Percentiles rank a stretch among this genome's conserved stretches.
phyloP scores from a whole-genome alignment of 2,888 invertebrate genomes.

The Muschampia plurimacula region DNA sequence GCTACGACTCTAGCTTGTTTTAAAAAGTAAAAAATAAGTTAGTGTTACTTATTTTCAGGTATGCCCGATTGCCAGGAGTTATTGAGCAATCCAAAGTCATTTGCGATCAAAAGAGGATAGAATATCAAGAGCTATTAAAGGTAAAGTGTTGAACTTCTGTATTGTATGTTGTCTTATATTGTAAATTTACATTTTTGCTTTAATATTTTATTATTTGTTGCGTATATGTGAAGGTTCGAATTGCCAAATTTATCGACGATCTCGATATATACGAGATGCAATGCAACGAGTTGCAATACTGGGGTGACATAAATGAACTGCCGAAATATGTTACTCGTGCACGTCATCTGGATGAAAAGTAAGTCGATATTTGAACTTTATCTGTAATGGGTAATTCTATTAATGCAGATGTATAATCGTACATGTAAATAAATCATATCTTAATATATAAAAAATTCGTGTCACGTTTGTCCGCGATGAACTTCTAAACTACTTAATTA shows the following conservation, averaged over 20 bases:
- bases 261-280: conserved; percentile 92
- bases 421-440: neutral
- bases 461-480: too few relatives aligned
- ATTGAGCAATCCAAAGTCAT: conserved; percentile 93
- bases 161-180: neutral
- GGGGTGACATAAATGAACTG: conserved; percentile 94
- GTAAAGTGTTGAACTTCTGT: conserved; percentile 53
- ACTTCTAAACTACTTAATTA: neutral
- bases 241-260: conserved; percentile 93
- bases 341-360: conserved; percentile 90
- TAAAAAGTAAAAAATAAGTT: neutral
- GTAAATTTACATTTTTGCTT: neutral
- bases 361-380: conserved; percentile 43
- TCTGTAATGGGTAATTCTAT: neutral
- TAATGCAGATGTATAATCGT: neutral
- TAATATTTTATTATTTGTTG: neutral
- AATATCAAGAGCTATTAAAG: conserved; percentile 93
- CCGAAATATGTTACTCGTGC: conserved; percentile 93
- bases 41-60: conserved; percentile 69
- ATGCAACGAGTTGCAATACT: conserved; percentile 93
- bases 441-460: too few relatives aligned
- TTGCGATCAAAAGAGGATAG: conserved; percentile 92
- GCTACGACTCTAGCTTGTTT: too few relatives aligned
- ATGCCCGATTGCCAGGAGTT: conserved; percentile 91
- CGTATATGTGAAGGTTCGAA: conserved; percentile 76